phyloP scores from a whole-genome alignment of 2,113 vertebrate genomes.

The Rallus limicola region DNA sequence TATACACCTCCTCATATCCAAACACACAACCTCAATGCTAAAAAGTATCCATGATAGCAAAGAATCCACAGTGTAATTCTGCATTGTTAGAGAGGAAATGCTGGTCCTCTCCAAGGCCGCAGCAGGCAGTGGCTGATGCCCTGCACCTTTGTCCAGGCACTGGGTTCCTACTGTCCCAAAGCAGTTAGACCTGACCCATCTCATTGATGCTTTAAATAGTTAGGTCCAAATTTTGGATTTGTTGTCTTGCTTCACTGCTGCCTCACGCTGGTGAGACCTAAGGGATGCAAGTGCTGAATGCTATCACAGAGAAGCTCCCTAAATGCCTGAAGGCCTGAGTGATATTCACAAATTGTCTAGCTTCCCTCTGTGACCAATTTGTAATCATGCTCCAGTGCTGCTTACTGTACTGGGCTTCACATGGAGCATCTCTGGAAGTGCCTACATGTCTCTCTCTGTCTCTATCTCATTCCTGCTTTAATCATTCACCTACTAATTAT shows the following conservation, averaged over 20 bases:
- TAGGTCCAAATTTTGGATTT: not conserved
- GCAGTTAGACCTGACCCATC: not conserved
- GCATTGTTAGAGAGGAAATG: not conserved
- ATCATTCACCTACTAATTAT: conserved; percentile 20
- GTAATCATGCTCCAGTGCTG: not conserved
- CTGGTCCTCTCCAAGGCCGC: not conserved
- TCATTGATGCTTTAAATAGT: not conserved
- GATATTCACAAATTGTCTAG: not conserved
- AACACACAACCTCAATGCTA: not conserved
- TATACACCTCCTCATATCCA: not conserved
- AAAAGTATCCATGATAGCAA: not conserved
- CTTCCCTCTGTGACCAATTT: not conserved
- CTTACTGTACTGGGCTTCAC: not conserved
- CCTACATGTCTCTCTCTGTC: not conserved
- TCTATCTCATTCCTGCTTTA: conserved; percentile 1
- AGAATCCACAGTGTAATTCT: not conserved
- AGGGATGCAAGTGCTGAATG: not conserved
- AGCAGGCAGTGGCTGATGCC: not conserved
- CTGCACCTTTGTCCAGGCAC: fast-evolving
- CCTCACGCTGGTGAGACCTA: not conserved
- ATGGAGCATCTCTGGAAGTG: not conserved
- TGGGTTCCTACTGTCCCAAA: not conserved
- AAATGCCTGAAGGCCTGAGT: not conserved
- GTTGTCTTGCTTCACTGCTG: not conserved
- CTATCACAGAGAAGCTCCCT: not conserved